Percentiles rank a stretch among this genome's conserved stretches.
Conservation (phyloP, 2,888 invertebrate genomes). For the Agrilus cyanescens region DNA sequence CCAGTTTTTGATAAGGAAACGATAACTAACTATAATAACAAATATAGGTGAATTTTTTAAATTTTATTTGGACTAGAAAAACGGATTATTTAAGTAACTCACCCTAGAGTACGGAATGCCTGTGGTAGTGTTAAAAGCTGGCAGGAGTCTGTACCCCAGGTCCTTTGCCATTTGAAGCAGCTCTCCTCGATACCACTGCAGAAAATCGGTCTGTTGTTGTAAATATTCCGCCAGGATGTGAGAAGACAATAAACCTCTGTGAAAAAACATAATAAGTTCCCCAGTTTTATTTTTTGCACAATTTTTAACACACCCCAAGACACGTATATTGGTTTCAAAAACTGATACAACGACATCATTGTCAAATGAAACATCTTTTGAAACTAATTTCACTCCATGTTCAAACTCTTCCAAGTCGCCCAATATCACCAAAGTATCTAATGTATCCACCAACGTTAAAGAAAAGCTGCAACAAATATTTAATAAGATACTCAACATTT, state of each 20-base stretch:
- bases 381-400: conserved; percentile 73
- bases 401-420: conserved; percentile 94
- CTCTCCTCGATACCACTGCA: conserved; percentile 81
- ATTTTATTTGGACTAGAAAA: not conserved
- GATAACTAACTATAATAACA: no score
- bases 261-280: conserved; percentile 31
- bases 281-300: not conserved
- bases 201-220: conserved; percentile 58
- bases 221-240: conserved; percentile 80
- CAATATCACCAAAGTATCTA: conserved; percentile 85
- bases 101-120: conserved; percentile 96
- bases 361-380: conserved; percentile 82
- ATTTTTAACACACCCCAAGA: conserved; percentile 66
- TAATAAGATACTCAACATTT: not conserved
- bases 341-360: conserved; percentile 92
- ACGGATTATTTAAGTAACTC: conserved; percentile 18
- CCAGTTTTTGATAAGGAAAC: no score
- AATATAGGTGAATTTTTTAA: no score
- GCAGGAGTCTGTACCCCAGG: conserved; percentile 79
- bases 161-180: conserved; percentile 84
- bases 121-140: conserved; percentile 97
- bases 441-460: conserved; percentile 84
- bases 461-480: conserved; percentile 68
- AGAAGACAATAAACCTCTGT: conserved; percentile 79
- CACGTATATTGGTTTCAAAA: conserved; percentile 95